A percentile compares a stretch with the other conserved stretches of the same genome.
Evolutionary conservation across 2,797 vertebrate species (phyloP).

Genomic region (Linurgus olivaceus): DNA sequence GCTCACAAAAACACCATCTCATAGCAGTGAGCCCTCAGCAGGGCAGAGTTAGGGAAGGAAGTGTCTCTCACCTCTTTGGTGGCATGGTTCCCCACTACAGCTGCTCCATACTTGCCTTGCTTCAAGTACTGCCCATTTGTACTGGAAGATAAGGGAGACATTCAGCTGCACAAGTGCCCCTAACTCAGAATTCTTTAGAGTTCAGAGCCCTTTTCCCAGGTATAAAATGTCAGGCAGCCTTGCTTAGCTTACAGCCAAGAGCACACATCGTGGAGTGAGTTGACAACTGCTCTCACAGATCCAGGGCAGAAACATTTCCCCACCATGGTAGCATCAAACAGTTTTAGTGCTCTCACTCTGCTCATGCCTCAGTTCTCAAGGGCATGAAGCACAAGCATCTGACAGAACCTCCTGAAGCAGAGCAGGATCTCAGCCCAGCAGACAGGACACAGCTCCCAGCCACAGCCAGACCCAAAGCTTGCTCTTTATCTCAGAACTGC

Average conservation of each 20-base stretch:
- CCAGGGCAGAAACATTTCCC: background rate
- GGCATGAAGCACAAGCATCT: background rate
- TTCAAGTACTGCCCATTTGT: constrained; percentile 90
- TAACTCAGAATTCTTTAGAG: background rate
- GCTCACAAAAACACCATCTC: background rate
- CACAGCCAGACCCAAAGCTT: background rate
- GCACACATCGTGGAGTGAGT: background rate
- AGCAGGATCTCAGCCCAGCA: background rate
- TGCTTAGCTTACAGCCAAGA: background rate
- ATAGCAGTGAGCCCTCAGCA: fast-evolving
- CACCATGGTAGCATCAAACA: background rate
- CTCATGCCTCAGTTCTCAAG: background rate
- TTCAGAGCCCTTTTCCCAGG: background rate
- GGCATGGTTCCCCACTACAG: constrained; percentile 86
- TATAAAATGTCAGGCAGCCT: background rate
- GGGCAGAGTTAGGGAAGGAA: background rate
- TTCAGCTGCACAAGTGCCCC: background rate
- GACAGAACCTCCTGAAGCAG: background rate
- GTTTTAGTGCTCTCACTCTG: background rate
- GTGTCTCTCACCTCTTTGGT: constrained; percentile 84
- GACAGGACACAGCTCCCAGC: background rate
- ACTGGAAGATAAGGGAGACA: constrained; percentile 72
- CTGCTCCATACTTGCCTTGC: constrained; percentile 94
- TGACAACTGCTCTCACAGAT: background rate
- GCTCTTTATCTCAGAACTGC: background rate